Evolutionary conservation across 2,888 invertebrate species (phyloP), one percentile per base, ranked within the genome.

Genomic region (Cerceris ruficornis): DNA sequence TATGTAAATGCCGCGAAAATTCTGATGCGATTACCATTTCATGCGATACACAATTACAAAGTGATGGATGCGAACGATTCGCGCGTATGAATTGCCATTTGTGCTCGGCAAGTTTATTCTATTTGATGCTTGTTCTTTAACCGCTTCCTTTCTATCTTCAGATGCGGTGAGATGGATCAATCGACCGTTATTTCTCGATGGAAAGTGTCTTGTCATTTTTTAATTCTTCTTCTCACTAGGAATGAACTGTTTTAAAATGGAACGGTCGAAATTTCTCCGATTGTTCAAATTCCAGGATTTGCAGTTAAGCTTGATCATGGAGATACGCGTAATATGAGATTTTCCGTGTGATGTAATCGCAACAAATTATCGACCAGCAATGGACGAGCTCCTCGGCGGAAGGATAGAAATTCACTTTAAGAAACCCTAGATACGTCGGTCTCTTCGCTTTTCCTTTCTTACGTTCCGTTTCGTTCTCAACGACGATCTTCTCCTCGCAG

Each of bases 1-100:
- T 65, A 65, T 13, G 11, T 17, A 43, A 60, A 65, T 66, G 58
- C 49, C 55, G 60, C 15, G 61, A 61, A 66, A 28, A 68, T 54
- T 52, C 46, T 11, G 28, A 28, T 49, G 57, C 42, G 15, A 57
- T 58, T n/a, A 15, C 13, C 42, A 15, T 61, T 69, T 6, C 17
- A 50, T 8, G 14, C 14, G 28, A 59, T n/a, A 41, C 58, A 13
- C 57, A 57, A 57, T 57, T 57, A 39, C 28, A 57, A 39, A 15
- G 28, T 11, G 46, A 46, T 46, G 9, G 46, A 46, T 11, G 2
- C 46, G 46, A 11, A 11, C 46, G 46, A 28, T 11, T 11, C 46
- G 46, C 46, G 46, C 46, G 6, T 6, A 57, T 28, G 17, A 28
- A 57, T 13, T 28, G 14, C 57, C 57, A 13, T 15, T 57, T 57